Percentiles rank a stretch among this genome's conserved stretches.
Evolutionary conservation across 2,888 invertebrate genomes (phyloP).

Genomic region (Scaptomyza tumidula): DNA sequence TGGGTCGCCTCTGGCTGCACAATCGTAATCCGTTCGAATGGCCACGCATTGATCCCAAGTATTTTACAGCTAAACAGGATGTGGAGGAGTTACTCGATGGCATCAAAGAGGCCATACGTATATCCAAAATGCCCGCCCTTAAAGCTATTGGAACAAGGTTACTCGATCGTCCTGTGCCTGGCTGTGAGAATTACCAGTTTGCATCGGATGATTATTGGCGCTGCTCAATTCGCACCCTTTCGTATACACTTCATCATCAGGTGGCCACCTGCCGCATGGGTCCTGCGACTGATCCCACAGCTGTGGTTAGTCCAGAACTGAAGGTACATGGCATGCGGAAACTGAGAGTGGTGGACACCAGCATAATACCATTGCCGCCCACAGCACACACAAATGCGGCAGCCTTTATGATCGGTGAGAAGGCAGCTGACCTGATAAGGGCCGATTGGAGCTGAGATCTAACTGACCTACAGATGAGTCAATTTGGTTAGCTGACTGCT

Average conservation of each 20-base stretch:
- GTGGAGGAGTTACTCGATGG: slow-evolving; percentile 86
- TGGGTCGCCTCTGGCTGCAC: slow-evolving; percentile 88
- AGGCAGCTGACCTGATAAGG: slow-evolving; percentile 88
- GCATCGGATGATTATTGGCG: slow-evolving; percentile 89
- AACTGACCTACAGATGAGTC: background rate
- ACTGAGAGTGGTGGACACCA: slow-evolving; percentile 89
- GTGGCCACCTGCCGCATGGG: slow-evolving; percentile 91
- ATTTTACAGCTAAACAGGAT: slow-evolving; percentile 85
- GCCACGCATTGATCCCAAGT: slow-evolving; percentile 88
- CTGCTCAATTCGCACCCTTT: slow-evolving; percentile 87
- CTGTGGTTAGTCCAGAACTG: slow-evolving; percentile 88
- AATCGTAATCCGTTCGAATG: slow-evolving; percentile 87
- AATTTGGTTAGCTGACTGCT: background rate
- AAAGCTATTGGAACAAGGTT: slow-evolving; percentile 86
- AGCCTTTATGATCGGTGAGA: slow-evolving; percentile 90
- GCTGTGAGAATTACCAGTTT: slow-evolving; percentile 85
- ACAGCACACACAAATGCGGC: slow-evolving; percentile 89
- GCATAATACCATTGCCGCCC: slow-evolving; percentile 88
- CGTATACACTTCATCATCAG: slow-evolving; percentile 88
- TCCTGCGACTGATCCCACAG: slow-evolving; percentile 86
- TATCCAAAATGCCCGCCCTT: slow-evolving; percentile 87
- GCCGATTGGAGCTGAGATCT: slow-evolving; percentile 52
- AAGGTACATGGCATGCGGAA: slow-evolving; percentile 87
- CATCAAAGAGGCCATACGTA: slow-evolving; percentile 87
- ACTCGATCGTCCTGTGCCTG: slow-evolving; percentile 85